These are phyloP conservation scores for Cyanocitta stelleri DNA, from an alignment of 2,113 vertebrate genomes.

Conservation along the genomic window DNA sequence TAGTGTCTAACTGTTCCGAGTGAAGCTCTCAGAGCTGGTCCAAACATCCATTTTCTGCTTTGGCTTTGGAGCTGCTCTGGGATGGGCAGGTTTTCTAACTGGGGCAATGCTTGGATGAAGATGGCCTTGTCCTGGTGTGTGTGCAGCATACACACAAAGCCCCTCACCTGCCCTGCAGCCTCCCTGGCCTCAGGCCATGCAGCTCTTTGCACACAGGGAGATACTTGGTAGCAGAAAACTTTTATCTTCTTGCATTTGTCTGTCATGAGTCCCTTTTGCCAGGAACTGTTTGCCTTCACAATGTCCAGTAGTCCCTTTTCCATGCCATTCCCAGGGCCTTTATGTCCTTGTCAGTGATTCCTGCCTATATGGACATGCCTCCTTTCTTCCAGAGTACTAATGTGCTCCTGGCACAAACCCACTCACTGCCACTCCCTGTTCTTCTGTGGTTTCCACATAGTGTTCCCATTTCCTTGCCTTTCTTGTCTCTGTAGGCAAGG, in stretches of 20 bases:
- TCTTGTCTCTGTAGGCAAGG: background rate
- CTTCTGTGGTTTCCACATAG: background rate
- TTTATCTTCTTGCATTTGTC: background rate
- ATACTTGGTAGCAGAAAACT: background rate
- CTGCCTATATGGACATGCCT: background rate
- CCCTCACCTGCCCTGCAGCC: background rate
- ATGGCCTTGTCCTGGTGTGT: background rate
- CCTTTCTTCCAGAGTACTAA: background rate
- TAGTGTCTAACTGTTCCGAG: background rate
- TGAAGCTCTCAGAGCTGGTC: background rate
- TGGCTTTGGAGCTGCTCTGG: rapidly evolving
- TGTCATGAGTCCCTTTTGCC: background rate
- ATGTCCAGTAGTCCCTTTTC: background rate
- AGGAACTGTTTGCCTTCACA: background rate
- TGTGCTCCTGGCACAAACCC: background rate
- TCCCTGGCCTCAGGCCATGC: background rate
- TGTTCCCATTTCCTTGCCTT: background rate
- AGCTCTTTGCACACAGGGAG: background rate
- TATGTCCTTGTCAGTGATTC: background rate
- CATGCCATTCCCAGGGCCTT: background rate
- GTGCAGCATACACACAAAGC: too few relatives aligned
- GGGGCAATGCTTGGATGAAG: background rate
- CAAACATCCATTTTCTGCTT: background rate
- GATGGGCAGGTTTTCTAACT: background rate
- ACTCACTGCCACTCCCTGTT: background rate